Evolutionary conservation across 2,113 vertebrate species (phyloP).

Genomic region (Sapayoa aenigma): DNA sequence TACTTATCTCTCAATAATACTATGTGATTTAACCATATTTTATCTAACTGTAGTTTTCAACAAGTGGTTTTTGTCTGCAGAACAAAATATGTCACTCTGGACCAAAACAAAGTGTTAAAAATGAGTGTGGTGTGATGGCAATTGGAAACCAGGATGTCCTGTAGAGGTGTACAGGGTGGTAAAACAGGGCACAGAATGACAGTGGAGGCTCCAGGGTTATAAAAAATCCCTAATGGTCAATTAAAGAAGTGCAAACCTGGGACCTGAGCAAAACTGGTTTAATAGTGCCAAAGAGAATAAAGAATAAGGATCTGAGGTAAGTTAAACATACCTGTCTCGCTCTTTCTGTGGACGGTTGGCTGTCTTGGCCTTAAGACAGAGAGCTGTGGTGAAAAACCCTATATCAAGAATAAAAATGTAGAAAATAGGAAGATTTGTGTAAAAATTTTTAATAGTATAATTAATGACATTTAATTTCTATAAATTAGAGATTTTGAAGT

Average conservation of each 20-base stretch:
- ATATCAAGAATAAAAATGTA: background rate
- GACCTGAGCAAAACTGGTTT: background rate
- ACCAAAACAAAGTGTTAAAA: background rate
- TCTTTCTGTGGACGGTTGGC: background rate
- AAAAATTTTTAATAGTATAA: background rate
- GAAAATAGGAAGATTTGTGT: background rate
- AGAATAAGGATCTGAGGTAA: background rate
- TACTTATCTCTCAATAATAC: background rate
- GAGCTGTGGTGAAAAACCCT: background rate
- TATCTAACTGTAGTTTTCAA: background rate
- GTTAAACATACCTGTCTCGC: background rate
- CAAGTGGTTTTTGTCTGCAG: background rate
- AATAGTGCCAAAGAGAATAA: background rate
- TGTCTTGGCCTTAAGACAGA: background rate
- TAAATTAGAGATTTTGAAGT: background rate
- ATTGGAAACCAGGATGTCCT: background rate
- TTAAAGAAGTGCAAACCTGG: background rate
- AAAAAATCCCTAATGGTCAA: too few species aligned
- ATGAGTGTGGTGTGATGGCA: background rate
- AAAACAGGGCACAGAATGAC: background rate
- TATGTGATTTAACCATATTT: background rate
- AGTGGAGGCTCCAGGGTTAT: rapidly evolving
- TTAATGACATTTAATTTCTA: background rate
- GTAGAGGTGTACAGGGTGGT: background rate
- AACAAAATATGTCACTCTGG: background rate